Evolutionary conservation across 2,797 vertebrate genomes (phyloP).

Genomic region (Rhodeus uyekii): DNA sequence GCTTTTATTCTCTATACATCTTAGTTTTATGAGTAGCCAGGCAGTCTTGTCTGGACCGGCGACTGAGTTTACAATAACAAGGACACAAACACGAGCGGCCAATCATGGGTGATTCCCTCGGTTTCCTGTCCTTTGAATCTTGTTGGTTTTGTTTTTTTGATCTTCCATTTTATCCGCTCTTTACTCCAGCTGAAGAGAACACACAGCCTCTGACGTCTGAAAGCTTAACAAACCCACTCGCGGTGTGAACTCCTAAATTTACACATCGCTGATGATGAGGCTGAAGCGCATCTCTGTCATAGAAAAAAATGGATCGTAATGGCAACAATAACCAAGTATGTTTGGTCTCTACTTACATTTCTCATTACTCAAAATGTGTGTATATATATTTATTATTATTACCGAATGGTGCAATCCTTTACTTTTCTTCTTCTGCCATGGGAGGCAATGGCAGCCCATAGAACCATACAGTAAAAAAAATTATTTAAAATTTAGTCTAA

Average conservation of each 20-base stretch:
- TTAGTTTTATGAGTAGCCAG: not conserved
- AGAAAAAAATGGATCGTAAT: not conserved
- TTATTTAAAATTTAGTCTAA: no score
- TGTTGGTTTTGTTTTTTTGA: not conserved
- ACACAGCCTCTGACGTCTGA: constrained; percentile 9
- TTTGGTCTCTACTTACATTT: not conserved
- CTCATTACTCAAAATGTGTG: not conserved
- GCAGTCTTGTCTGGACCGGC: not conserved
- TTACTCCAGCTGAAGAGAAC: not conserved
- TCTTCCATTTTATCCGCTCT: not conserved
- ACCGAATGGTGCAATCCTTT: no score
- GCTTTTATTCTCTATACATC: constrained; percentile 3
- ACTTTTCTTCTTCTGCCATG: no score
- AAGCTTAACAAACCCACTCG: not conserved
- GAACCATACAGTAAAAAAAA: no score
- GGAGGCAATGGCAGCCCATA: no score
- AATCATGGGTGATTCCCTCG: not conserved
- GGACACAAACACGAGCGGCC: not conserved
- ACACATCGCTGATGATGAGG: constrained; percentile 10
- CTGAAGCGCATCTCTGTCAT: not conserved
- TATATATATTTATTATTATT: no score
- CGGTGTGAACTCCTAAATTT: not conserved
- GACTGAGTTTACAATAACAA: constrained; percentile 6
- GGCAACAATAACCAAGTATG: not conserved
- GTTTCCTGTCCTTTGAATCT: not conserved